Evolutionary conservation across 2,888 invertebrate genomes (phyloP).

Genomic region (Drosophila mayaguana): DNA sequence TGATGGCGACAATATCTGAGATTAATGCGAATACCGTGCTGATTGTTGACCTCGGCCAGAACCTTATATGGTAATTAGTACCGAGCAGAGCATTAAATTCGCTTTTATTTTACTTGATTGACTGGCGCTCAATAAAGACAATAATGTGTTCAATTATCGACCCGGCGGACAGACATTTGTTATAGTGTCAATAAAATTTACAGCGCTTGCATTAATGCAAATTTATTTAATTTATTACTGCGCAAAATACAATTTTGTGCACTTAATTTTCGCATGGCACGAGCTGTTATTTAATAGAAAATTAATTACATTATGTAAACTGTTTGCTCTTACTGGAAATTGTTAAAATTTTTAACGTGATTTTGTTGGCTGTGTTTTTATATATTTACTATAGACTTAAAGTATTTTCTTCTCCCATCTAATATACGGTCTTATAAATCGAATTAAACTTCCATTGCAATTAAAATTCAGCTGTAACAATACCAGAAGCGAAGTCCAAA

Average conservation of each 20-base stretch:
- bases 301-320: constrained; percentile 12
- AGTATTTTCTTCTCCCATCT: not conserved
- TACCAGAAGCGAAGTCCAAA: constrained; percentile 32
- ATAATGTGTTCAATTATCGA: constrained; percentile 37
- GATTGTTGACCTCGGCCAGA: not conserved
- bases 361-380: not conserved
- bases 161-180: constrained; percentile 12
- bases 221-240: constrained; percentile 59
- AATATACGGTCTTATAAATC: not conserved
- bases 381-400: not conserved
- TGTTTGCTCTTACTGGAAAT: constrained; percentile 1
- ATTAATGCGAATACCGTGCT: not conserved
- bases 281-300: constrained; percentile 1
- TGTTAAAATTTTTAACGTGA: not conserved
- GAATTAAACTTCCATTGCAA: constrained; percentile 48
- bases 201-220: constrained; percentile 31
- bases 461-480: constrained; percentile 50
- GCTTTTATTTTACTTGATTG: constrained; percentile 5
- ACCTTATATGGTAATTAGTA: constrained; percentile 5
- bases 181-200: constrained; percentile 51
- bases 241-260: constrained; percentile 38
- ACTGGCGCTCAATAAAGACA: constrained; percentile 20
- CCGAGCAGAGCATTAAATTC: not conserved
- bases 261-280: constrained; percentile 4
- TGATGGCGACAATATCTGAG: constrained; percentile 1